phyloP scores from a whole-genome alignment of 2,888 invertebrate species.

The Melanostoma mellinum region DNA sequence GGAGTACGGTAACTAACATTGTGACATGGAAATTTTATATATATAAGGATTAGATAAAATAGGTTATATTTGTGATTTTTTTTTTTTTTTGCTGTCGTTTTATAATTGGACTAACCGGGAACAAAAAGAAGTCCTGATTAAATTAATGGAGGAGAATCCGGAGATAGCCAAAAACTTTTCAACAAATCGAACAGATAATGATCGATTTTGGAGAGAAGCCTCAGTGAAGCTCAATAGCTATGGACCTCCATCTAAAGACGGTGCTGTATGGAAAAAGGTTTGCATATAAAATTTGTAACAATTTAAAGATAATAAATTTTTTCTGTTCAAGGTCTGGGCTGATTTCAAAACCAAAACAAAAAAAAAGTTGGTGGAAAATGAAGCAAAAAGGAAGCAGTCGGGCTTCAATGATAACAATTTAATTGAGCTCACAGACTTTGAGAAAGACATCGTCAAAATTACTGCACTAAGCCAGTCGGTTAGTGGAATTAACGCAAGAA shows the following conservation, averaged over 20 bases:
- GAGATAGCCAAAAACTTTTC: neutral
- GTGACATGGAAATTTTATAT: too few species aligned
- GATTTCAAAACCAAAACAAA: neutral
- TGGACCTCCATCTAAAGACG: neutral
- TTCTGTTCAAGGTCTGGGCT: conserved; percentile 5
- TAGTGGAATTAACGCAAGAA: too few species aligned
- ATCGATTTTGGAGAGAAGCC: conserved; percentile 18
- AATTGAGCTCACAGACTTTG: neutral
- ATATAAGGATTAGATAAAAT: too few species aligned
- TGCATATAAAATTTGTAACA: too few species aligned
- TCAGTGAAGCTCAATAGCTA: too few species aligned
- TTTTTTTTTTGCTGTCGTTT: too few species aligned
- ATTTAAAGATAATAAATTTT: neutral
- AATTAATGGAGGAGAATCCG: neutral
- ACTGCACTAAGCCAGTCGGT: too few species aligned
- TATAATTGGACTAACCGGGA: neutral
- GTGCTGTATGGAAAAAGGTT: neutral
- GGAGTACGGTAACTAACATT: too few species aligned
- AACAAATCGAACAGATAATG: neutral
- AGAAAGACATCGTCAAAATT: neutral
- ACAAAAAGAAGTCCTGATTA: neutral
- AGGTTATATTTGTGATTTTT: too few species aligned
- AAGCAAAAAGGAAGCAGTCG: neutral
- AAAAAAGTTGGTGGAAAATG: conserved; percentile 11
- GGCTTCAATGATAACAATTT: too few species aligned